Percentiles rank a stretch among this genome's conserved stretches.
These are phyloP conservation scores for Lathronympha strigana DNA, from an alignment of 2,888 invertebrate species.

Conservation along the genomic window DNA sequence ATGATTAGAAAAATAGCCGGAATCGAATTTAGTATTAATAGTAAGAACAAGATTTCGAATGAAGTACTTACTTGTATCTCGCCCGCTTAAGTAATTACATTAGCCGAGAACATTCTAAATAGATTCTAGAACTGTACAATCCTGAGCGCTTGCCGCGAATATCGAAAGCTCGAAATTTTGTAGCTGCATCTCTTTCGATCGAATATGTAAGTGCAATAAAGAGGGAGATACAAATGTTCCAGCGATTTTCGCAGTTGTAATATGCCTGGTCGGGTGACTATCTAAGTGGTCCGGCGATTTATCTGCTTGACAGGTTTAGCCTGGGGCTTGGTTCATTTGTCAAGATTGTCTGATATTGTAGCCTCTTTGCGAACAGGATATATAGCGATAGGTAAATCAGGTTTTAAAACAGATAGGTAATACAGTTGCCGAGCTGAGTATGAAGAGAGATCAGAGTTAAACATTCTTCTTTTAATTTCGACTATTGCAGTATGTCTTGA, in stretches of 20 bases:
- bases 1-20: too few relatives aligned
- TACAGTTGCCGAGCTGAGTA: too few relatives aligned
- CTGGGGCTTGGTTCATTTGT: constrained; percentile 12
- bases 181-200: too few relatives aligned
- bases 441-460: too few relatives aligned
- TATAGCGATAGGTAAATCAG: neutral
- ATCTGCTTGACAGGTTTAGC: neutral
- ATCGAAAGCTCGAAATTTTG: too few relatives aligned
- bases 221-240: too few relatives aligned
- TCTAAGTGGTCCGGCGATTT: constrained; percentile 7
- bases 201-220: too few relatives aligned
- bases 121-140: constrained; percentile 19
- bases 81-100: neutral
- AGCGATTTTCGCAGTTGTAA: neutral
- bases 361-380: constrained; percentile 5
- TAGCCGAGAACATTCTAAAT: constrained; percentile 12
- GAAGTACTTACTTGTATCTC: neutral
- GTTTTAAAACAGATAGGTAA: too few relatives aligned
- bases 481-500: too few relatives aligned
- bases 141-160: too few relatives aligned
- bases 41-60: neutral
- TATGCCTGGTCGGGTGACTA: neutral
- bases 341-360: constrained; percentile 21
- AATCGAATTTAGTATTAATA: too few relatives aligned
- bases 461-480: too few relatives aligned